Evolutionary conservation across 92 coral and sea anemone genomes (phyloP).

Genomic region (Epizoanthus rinbou): DNA sequence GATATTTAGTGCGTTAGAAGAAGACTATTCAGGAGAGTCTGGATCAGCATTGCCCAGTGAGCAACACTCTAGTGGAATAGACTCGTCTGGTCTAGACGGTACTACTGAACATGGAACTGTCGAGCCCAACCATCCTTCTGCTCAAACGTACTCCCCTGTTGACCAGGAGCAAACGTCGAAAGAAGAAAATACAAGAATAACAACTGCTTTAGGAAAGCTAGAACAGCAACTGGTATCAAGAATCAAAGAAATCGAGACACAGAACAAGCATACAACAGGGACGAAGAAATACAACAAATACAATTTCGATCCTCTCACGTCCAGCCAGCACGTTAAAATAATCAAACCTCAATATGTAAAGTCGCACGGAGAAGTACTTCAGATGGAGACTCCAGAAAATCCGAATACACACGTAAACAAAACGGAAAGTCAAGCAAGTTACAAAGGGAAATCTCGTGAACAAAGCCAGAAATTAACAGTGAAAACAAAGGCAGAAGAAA

Average conservation of each 20-base stretch:
- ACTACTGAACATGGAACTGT: neutral
- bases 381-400: neutral
- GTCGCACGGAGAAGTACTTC: neutral
- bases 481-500: neutral
- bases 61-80: neutral
- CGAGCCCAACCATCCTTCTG: neutral
- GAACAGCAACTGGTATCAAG: conserved; percentile 40
- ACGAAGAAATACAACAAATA: neutral
- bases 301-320: neutral
- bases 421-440: neutral
- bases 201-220: conserved; percentile 30
- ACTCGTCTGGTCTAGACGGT: neutral
- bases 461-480: neutral
- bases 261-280: neutral
- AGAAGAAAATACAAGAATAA: conserved; percentile 22
- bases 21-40: neutral
- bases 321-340: neutral
- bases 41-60: neutral
- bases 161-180: conserved; percentile 5
- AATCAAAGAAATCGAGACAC: conserved; percentile 27
- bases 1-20: neutral
- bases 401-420: neutral
- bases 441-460: neutral
- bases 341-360: conserved; percentile 2
- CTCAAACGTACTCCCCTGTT: conserved; percentile 13